Percentiles rank a stretch among this genome's conserved stretches.
These are phyloP conservation scores for Adelges cooleyi DNA, from an alignment of 1,140 invertebrate species.

Conservation along the genomic window DNA sequence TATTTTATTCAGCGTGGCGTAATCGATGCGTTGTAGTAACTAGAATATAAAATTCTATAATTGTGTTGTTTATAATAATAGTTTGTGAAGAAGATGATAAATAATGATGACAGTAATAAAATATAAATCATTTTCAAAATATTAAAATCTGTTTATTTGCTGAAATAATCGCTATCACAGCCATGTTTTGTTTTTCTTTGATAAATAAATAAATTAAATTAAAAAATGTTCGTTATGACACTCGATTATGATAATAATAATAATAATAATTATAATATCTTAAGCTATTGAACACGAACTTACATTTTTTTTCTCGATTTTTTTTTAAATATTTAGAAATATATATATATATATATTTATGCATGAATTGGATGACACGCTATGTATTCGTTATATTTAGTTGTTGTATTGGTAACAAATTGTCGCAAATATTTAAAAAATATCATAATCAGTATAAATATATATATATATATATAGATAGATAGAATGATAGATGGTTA, in stretches of 20 bases:
- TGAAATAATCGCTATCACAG: slow-evolving; percentile 27
- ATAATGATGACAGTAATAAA: too few species aligned
- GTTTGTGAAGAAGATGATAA: too few species aligned
- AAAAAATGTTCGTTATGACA: slow-evolving; percentile 19
- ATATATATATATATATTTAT: too few species aligned
- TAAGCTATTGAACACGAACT: slow-evolving; percentile 27
- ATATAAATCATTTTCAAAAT: neutral
- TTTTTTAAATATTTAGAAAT: too few species aligned
- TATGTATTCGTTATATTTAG: neutral
- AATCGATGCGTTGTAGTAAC: too few species aligned
- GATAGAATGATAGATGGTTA: too few species aligned
- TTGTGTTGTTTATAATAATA: too few species aligned
- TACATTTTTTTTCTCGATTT: slow-evolving; percentile 5
- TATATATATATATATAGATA: too few species aligned
- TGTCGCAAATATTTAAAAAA: slow-evolving; percentile 15
- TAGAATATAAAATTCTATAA: too few species aligned
- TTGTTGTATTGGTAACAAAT: slow-evolving; percentile 24
- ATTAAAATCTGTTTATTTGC: slow-evolving; percentile 25
- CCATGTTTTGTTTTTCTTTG: slow-evolving; percentile 15
- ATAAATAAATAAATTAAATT: neutral
- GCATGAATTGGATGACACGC: slow-evolving; percentile 4
- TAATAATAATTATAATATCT: slow-evolving; percentile 4
- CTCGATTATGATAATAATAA: neutral
- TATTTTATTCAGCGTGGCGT: too few species aligned
- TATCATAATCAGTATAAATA: neutral